Evolutionary conservation across 2,113 vertebrate genomes (phyloP), one percentile per base, ranked within the genome.

Genomic region (Ramphastos sulfuratus): DNA sequence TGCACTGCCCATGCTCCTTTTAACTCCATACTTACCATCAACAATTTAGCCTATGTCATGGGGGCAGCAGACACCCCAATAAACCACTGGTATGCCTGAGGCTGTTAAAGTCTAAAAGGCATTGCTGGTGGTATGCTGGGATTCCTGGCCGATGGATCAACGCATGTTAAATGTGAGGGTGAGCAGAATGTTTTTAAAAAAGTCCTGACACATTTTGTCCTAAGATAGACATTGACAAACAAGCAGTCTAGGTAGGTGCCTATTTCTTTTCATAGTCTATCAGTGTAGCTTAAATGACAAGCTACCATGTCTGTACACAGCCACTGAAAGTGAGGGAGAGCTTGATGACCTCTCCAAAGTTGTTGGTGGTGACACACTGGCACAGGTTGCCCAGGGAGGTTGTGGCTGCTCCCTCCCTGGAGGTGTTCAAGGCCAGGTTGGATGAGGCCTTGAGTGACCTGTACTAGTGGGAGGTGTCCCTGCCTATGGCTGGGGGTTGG

Each of bases 301-400:
- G 13, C 7, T 44, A 19, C 18, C 0, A 0, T 37, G 8, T 31
- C 70, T 82, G 2, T 12, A 31, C 15, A 10, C 39, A 75, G 54
- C 8, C 23, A 54, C 31, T 6, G 28, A 75, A 56, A 72, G 20
- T 16, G 59, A 61, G 20, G 5, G 37, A 52, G 67, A 50, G 11
- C 25, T 76, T 56, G 27, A 10, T 42, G 31, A 30, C 9, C 31
- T 24, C 44, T 87, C 52, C 56, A 64, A 59, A 64, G 31, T 1
- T 42, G 20, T 21, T 54, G n/a, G 25, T 42, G 37, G 37, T 39
- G 37, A 39, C 8, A 39, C 37, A 39, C 37, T 39, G 37, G 37
- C 37, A 39, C 37, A 39, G 11, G 37, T 10, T 39, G 37, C 37
- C 10, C 37, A 39, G 37, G 37, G 37, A 39, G 37, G 37, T 39